Evolutionary conservation across 2,888 invertebrate genomes (phyloP).

Genomic region (Pachydiplax longipennis): DNA sequence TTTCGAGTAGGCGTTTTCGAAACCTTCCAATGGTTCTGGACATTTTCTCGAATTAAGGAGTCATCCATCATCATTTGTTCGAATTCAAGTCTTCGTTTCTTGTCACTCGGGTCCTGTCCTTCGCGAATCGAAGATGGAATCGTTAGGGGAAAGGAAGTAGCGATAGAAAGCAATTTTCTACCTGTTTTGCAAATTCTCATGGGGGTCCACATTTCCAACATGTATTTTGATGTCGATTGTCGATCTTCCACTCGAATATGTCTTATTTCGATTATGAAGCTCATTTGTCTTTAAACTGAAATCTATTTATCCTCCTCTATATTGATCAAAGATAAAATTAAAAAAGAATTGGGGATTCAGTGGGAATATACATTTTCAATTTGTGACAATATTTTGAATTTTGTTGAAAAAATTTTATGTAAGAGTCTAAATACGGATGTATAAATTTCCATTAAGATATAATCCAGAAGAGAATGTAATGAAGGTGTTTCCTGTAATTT

Average conservation of each 20-base stretch:
- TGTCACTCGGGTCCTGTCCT: neutral
- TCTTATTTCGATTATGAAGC: neutral
- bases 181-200: neutral
- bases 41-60: constrained; percentile 1
- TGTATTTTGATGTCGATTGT: neutral
- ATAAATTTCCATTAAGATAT: no score
- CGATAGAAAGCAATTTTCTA: neutral
- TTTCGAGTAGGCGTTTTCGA: neutral
- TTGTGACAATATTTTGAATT: no score
- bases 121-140: neutral
- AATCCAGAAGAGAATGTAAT: no score
- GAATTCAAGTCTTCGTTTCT: constrained; percentile 9
- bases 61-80: constrained; percentile 28
- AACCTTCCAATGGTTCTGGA: neutral
- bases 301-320: neutral
- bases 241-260: neutral
- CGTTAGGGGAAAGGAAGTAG: neutral
- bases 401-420: no score
- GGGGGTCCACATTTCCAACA: neutral
- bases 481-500: no score
- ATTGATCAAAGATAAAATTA: no score
- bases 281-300: neutral
- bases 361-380: no score
- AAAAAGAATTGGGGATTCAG: no score
- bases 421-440: no score